Evolutionary conservation across 2,888 invertebrate genomes (phyloP).

Genomic region (Boloria selene): DNA sequence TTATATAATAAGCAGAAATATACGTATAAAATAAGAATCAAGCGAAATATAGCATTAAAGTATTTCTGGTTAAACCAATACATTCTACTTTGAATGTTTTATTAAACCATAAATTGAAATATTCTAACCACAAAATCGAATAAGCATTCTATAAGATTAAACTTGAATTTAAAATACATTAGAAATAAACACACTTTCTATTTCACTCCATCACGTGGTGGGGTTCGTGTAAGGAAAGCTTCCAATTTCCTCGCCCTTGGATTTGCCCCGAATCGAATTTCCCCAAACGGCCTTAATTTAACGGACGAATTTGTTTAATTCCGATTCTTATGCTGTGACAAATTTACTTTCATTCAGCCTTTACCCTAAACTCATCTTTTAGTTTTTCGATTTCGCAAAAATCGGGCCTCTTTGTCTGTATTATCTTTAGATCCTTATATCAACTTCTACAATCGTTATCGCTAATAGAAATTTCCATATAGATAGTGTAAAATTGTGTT

Average conservation of each 20-base stretch:
- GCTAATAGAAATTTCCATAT: too few species aligned
- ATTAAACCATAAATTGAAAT: not conserved
- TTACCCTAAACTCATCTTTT: conserved; percentile 29
- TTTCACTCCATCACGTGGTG: conserved; percentile 43
- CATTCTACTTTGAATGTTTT: too few species aligned
- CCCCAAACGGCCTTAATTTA: conserved; percentile 77
- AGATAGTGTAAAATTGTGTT: too few species aligned
- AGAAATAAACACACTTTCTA: conserved; percentile 74
- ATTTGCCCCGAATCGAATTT: conserved; percentile 77
- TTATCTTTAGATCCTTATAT: not conserved
- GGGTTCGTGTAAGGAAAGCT: conserved; percentile 54
- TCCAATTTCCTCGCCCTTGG: conserved; percentile 64
- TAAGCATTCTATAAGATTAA: conserved; percentile 37
- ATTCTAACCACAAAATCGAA: not conserved
- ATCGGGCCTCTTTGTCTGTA: not conserved
- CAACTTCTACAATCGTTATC: too few species aligned
- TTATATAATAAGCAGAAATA: too few species aligned
- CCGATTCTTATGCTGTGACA: conserved; percentile 71
- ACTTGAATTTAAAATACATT: conserved; percentile 52
- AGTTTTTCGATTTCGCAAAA: conserved; percentile 9
- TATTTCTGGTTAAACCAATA: too few species aligned
- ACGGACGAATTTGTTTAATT: conserved; percentile 81
- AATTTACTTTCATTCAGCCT: conserved; percentile 25
- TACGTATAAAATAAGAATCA: too few species aligned
- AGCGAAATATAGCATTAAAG: too few species aligned